Conservation (phyloP, 2,113 vertebrate genomes). For the Struthio camelus region DNA sequence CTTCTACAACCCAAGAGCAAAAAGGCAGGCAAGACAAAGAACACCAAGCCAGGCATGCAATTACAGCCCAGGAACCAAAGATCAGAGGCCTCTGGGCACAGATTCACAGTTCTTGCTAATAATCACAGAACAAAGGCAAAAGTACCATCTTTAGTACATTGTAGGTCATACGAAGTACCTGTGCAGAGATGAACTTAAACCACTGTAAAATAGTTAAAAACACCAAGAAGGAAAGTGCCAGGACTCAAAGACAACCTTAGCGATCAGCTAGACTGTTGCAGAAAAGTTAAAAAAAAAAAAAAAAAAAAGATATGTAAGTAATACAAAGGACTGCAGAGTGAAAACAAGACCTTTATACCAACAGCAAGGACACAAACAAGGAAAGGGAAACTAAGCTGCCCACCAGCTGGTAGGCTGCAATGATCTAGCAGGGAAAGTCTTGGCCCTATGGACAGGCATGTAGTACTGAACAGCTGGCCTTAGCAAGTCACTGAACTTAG, state of each 20-base stretch:
- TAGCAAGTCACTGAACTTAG: neutral
- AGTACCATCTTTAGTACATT: neutral
- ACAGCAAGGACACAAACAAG: neutral
- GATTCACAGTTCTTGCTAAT: neutral
- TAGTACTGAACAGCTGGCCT: neutral
- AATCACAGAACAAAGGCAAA: neutral
- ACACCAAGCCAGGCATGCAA: neutral
- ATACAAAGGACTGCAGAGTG: neutral
- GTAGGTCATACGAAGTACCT: neutral
- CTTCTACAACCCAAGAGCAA: neutral
- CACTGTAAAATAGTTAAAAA: neutral
- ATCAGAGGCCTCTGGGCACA: neutral
- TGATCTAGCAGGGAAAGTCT: neutral
- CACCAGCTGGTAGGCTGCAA: neutral
- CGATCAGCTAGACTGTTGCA: neutral
- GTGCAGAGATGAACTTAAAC: neutral
- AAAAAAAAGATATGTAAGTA: neutral
- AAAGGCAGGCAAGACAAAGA: neutral
- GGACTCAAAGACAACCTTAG: neutral
- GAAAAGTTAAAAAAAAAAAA: neutral
- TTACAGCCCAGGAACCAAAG: neutral
- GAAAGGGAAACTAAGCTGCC: neutral
- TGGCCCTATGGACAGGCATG: neutral
- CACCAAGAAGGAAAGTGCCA: neutral
- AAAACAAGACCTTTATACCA: neutral